Percentiles rank a stretch among this genome's conserved stretches.
phyloP scores from a whole-genome alignment of 2,113 vertebrate species.

The Cololabis saira region DNA sequence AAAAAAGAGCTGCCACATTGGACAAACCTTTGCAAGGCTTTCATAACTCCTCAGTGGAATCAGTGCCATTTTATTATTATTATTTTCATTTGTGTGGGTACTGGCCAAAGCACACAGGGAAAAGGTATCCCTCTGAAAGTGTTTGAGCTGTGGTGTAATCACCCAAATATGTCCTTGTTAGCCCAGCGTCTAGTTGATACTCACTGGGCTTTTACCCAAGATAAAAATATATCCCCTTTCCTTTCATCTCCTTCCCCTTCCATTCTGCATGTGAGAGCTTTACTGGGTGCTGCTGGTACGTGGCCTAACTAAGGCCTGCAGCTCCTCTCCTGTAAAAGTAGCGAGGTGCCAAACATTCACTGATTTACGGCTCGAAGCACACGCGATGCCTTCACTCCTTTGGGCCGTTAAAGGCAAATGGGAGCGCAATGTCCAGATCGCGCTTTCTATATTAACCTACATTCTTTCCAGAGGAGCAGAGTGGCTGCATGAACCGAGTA shows the following conservation, averaged over 20 bases:
- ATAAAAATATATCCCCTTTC: conserved; percentile 66
- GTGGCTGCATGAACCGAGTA: conserved; percentile 58
- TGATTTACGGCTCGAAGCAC: conserved; percentile 75
- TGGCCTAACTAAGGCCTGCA: conserved; percentile 47
- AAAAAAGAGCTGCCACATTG: not conserved
- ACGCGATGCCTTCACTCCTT: conserved; percentile 66
- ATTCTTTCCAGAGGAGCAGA: conserved; percentile 72
- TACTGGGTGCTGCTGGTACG: conserved; percentile 69
- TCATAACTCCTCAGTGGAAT: conserved; percentile 49
- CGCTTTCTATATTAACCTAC: conserved; percentile 74
- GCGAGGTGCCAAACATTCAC: conserved; percentile 66
- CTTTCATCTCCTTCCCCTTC: conserved; percentile 66
- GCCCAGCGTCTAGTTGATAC: conserved; percentile 45
- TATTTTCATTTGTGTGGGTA: conserved; percentile 65
- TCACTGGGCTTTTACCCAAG: conserved; percentile 51
- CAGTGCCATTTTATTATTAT: conserved; percentile 20
- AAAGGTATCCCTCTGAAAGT: conserved; percentile 63
- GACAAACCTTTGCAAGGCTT: conserved; percentile 56
- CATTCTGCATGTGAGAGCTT: conserved; percentile 67
- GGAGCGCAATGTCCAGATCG: conserved; percentile 69
- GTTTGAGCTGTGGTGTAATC: conserved; percentile 66
- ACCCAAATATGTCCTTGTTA: conserved; percentile 63
- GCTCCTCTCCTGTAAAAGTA: conserved; percentile 48
- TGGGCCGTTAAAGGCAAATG: conserved; percentile 70
- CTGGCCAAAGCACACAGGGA: conserved; percentile 57